These are phyloP conservation scores for Telmatochromis brachygnathus DNA, from an alignment of 2,113 vertebrate genomes.

Conservation along the genomic window DNA sequence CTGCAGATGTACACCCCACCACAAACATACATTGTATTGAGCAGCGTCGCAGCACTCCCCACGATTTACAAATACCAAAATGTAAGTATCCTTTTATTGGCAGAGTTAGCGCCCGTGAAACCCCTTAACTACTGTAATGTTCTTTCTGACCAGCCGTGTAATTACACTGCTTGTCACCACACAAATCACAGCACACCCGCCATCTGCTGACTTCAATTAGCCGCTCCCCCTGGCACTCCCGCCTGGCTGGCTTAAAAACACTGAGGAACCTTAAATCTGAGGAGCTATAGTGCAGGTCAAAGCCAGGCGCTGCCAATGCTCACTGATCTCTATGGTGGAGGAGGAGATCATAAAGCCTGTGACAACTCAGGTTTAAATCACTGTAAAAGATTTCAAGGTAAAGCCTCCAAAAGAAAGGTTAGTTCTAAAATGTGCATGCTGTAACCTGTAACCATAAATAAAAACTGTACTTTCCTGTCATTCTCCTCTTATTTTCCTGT, in stretches of 20 bases:
- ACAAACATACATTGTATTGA: background rate
- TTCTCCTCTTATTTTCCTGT: background rate
- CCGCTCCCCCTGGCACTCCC: background rate
- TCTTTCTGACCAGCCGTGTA: constrained; percentile 53
- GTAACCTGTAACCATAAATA: background rate
- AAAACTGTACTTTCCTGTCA: background rate
- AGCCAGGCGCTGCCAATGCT: constrained; percentile 5
- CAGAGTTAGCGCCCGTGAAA: constrained; percentile 46
- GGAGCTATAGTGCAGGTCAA: constrained; percentile 12
- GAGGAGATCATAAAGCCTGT: constrained; percentile 38
- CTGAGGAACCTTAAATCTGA: constrained; percentile 39
- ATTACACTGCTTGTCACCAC: constrained; percentile 65
- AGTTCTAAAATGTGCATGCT: background rate
- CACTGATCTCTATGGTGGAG: constrained; percentile 37
- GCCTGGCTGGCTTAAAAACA: constrained; percentile 19
- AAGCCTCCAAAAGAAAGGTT: background rate
- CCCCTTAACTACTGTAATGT: constrained; percentile 56
- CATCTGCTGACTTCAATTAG: constrained; percentile 68
- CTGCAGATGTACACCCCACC: background rate
- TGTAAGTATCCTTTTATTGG: constrained; percentile 45
- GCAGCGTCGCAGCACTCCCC: background rate
- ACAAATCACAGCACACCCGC: constrained; percentile 61
- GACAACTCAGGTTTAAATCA: constrained; percentile 15
- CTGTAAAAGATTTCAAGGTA: background rate
- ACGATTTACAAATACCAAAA: constrained; percentile 32